Evolutionary conservation across 2,797 vertebrate genomes (phyloP), one percentile per base, ranked within the genome.

Genomic region (Luscinia luscinia): DNA sequence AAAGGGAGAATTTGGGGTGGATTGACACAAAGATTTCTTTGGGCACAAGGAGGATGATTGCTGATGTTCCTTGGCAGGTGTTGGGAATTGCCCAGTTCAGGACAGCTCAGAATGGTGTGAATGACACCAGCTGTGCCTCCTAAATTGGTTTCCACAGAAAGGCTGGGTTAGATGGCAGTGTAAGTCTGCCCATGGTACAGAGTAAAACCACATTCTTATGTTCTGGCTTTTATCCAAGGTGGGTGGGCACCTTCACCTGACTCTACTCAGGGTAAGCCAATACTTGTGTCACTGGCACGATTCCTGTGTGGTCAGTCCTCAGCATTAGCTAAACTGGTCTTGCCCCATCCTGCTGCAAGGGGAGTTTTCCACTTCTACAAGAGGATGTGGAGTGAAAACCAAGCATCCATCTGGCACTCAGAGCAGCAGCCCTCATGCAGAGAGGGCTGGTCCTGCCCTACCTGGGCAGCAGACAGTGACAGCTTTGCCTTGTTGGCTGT

Each of bases 241-340:
- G 30, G 4, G 22, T 52, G 62, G 4, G 14, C 8, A 8, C 19
- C 7, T 48, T 57, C 74, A 49, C 61, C 46, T 49, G 48, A 14
- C 15, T 41, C 38, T 63, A 15, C 45, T 78, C 66, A 66, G 34
- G 32, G n/a, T 24, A 36, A 75, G 27, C 32, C 54, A 68, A 2
- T 0, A 0, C n/a, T 52, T 46, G 38, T 68, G 43, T 52, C 55
- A 48, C 78, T 22, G 55, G 15, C 5, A 5, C 1, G 8, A 46
- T 23, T n/a, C 28, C 15, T 1, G 15, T 17, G 55, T 41, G 63
- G 15, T 22, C 59, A 75, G 59, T 15, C 32, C 64, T 30, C 28
- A 77, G 46, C 19, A 34, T 34, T 14, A 46, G 17, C 32, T 54
- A 15, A 36, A 80, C 3, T 1, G 1, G 3, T 36, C 30, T 76